Conservation (phyloP, 1,140 invertebrate species). For the Zaprionus davidi region DNA sequence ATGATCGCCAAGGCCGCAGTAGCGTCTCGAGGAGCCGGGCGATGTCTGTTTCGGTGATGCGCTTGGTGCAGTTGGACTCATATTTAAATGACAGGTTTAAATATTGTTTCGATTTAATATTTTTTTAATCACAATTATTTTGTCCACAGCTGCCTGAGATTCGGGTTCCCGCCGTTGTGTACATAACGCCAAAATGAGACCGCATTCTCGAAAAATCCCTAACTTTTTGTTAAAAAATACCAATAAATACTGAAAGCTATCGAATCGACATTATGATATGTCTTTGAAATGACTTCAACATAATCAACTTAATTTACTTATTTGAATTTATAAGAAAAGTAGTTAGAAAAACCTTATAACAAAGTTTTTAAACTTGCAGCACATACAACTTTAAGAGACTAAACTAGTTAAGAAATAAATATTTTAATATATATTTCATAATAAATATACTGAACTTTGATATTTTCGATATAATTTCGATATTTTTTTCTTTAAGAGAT, state of each 20-base stretch:
- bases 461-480: too few species aligned
- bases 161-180: slow-evolving; percentile 31
- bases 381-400: too few species aligned
- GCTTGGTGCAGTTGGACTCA: background rate
- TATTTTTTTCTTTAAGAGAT: background rate
- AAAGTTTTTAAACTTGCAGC: too few species aligned
- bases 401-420: too few species aligned
- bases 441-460: background rate
- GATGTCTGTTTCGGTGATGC: background rate
- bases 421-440: too few species aligned
- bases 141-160: background rate
- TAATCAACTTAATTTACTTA: background rate
- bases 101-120: background rate
- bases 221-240: background rate
- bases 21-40: background rate
- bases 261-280: background rate
- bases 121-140: background rate
- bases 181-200: background rate
- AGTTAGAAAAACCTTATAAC: too few species aligned
- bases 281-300: too few species aligned
- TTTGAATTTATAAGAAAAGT: background rate
- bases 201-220: background rate
- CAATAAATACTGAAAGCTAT: background rate
- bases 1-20: slow-evolving; percentile 44
- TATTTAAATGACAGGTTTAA: background rate